Evolutionary conservation across 1,140 invertebrate genomes (phyloP), one percentile per base, ranked within the genome.

Genomic region (Papilio aristodemus): DNA sequence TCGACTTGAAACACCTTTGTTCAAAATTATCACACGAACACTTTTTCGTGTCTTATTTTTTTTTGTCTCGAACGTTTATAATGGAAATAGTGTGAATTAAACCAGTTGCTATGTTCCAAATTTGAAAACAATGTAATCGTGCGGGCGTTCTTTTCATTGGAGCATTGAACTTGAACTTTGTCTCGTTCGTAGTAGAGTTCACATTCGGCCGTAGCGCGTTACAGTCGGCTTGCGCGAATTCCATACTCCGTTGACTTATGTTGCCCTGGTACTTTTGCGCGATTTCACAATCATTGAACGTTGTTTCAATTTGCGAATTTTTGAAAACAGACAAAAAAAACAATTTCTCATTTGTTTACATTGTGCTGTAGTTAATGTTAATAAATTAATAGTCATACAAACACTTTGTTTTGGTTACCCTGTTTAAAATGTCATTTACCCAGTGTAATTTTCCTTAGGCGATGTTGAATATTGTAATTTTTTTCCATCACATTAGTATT

Each of bases 181-280:
- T 67, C 9, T 6, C 5, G 10, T 57, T 10, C 59, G n/a, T 13
- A 38, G 62, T 75, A 77, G 54, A 75, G 68, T 63, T 74, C 70
- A 68, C 36, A 70, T 73, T 76, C 19, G 38, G 57, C 68, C 60
- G 72, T 64, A 70, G 36, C 8, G 36, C 22, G 66, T 19, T 66
- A 41, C 68, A 72, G 70, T 32, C 5, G 71, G 67, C 74, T 62
- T 62, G 68, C 50, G 68, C 71, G 38, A 68, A 70, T 72, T 74
- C 17, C 69, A 70, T 70, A 57, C 72, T 38, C 72, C 57, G 38
- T 64, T 67, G 37, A 60, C 39, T 74, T 80, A 80, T 85, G 76
- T 63, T 25, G 62, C 73, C 81, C 83, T 85, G 72, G 83, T 85
- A 82, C 74, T 76, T 79, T 75, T 72, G 74, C 73, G 75, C 78